phyloP scores from a whole-genome alignment of 2,113 vertebrate genomes.

The Orientallactaga bullata region DNA sequence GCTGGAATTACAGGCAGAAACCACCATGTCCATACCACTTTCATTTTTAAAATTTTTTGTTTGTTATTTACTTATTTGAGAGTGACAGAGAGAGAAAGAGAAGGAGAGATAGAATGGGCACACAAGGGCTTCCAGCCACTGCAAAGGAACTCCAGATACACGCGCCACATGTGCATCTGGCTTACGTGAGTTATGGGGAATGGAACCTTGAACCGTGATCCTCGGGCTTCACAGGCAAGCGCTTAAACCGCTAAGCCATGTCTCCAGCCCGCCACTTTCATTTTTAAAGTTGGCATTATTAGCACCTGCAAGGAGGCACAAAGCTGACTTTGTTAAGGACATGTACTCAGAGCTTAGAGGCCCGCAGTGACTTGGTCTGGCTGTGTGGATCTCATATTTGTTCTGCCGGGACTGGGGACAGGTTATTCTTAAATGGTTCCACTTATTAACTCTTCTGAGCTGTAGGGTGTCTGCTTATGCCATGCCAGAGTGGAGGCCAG shows the following conservation, averaged over 20 bases:
- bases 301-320: constrained; percentile 79
- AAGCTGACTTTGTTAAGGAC: constrained; percentile 73
- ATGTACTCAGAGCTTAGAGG: constrained; percentile 62
- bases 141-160: no score
- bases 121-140: no score
- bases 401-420: background rate
- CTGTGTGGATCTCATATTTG: constrained; percentile 49
- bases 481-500: background rate
- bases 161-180: no score
- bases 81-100: no score
- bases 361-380: background rate
- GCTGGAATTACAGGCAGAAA: background rate
- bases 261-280: no score
- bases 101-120: no score
- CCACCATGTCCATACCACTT: constrained; percentile 36
- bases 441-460: constrained; percentile 57
- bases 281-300: constrained; percentile 79
- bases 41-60: no score
- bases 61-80: no score
- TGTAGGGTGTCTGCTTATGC: constrained; percentile 41
- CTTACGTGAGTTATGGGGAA: no score
- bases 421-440: constrained; percentile 69
- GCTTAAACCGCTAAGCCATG: no score
- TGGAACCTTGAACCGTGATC: no score
- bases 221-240: no score